phyloP scores from a whole-genome alignment of 2,797 vertebrate species.

The Remorina albescens region DNA sequence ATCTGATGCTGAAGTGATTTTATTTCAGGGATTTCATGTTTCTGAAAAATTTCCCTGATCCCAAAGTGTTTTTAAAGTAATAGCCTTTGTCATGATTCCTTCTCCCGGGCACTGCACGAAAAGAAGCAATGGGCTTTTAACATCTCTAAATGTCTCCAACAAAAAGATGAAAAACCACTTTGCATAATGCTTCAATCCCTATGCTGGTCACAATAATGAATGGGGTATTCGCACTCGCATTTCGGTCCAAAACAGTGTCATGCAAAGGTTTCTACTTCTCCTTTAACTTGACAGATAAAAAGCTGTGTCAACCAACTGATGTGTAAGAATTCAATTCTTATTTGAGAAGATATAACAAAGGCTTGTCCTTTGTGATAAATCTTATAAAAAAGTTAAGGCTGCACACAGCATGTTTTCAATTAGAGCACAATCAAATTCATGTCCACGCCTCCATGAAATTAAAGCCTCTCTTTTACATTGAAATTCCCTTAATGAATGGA shows the following conservation, averaged over 20 bases:
- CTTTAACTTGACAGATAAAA: constrained; percentile 29
- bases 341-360: neutral
- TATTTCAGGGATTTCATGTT: constrained; percentile 9
- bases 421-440: neutral
- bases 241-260: constrained; percentile 18
- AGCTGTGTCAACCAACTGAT: neutral
- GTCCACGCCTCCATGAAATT: neutral
- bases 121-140: constrained; percentile 39
- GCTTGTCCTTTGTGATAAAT: neutral
- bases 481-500: too few species aligned
- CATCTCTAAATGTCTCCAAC: constrained; percentile 31
- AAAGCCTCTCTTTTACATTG: neutral
- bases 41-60: neutral
- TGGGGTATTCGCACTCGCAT: constrained; percentile 13
- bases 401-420: too few species aligned
- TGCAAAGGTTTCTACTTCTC: constrained; percentile 16
- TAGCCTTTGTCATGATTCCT: constrained; percentile 17
- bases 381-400: too few species aligned
- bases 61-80: constrained; percentile 21
- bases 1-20: constrained; percentile 20
- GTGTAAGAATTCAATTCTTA: neutral
- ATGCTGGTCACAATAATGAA: constrained; percentile 44
- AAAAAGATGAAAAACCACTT: constrained; percentile 36
- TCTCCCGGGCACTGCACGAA: neutral
- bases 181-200: constrained; percentile 7